These are phyloP conservation scores for Polypterus bichir DNA, from an alignment of 2,113 vertebrate species.

Conservation along the genomic window DNA sequence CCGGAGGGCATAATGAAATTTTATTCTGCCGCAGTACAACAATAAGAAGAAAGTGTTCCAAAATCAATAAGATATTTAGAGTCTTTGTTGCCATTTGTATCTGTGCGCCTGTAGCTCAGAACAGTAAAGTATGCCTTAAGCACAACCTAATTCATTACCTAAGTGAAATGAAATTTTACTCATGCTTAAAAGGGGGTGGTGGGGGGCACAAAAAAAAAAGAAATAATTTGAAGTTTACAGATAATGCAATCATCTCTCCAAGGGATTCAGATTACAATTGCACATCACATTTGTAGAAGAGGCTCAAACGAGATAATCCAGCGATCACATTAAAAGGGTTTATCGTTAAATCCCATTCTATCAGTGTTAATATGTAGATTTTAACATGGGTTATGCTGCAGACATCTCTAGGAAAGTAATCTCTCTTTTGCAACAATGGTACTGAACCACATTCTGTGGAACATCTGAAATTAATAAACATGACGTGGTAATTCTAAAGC, in stretches of 20 bases:
- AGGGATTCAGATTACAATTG: neutral
- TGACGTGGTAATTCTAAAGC: no score
- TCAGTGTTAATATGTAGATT: neutral
- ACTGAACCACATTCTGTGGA: no score
- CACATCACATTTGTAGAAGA: constrained; percentile 7
- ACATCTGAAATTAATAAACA: no score
- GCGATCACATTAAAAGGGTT: neutral
- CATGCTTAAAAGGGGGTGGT: neutral
- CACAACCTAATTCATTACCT: neutral
- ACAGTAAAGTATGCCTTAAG: constrained; percentile 1
- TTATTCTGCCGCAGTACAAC: constrained; percentile 48
- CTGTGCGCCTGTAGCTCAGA: constrained; percentile 35
- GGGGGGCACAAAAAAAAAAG: neutral
- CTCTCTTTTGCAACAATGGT: no score
- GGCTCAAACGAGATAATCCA: constrained; percentile 1
- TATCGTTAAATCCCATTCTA: neutral
- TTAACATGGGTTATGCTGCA: neutral
- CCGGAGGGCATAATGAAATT: constrained; percentile 55
- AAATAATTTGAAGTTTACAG: neutral
- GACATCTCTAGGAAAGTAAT: no score
- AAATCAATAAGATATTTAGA: constrained; percentile 44
- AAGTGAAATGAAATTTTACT: neutral
- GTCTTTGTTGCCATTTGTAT: constrained; percentile 39
- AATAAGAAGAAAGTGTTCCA: constrained; percentile 30
- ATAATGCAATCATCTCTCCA: neutral